phyloP scores from a whole-genome alignment of 1,140 invertebrate species.

The Zaprionus nigranus region DNA sequence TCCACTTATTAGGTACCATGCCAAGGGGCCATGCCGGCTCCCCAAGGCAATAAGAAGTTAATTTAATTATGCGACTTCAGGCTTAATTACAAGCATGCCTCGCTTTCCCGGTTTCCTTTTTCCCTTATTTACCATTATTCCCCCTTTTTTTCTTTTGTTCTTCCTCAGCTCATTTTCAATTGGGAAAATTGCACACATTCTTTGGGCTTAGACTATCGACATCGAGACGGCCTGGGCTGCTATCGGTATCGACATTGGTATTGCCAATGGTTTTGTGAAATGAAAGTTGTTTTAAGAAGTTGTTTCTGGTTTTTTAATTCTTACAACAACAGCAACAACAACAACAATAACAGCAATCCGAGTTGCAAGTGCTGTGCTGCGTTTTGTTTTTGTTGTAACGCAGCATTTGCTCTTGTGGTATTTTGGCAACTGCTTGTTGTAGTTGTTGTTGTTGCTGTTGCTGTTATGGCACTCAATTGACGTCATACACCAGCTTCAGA shows the following conservation, averaged over 20 bases:
- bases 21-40: conserved; percentile 43
- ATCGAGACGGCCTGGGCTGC: neutral
- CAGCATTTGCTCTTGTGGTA: conserved; percentile 50
- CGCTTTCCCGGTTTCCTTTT: neutral
- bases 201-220: conserved; percentile 45
- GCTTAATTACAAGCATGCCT: conserved; percentile 67
- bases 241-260: conserved; percentile 7
- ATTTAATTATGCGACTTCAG: conserved; percentile 81
- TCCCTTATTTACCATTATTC: conserved; percentile 16
- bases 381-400: conserved; percentile 56
- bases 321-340: conserved; percentile 51
- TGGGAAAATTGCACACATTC: conserved; percentile 69
- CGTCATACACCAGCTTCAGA: conserved; percentile 54
- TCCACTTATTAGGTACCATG: conserved; percentile 79
- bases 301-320: conserved; percentile 78
- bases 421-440: conserved; percentile 57
- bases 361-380: conserved; percentile 53
- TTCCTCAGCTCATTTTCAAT: conserved; percentile 41
- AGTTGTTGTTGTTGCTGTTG: conserved; percentile 8
- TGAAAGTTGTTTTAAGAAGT: conserved; percentile 81
- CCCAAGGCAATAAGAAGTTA: conserved; percentile 70
- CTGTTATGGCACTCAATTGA: conserved; percentile 40
- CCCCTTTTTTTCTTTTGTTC: neutral
- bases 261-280: conserved; percentile 56
- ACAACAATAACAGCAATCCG: conserved; percentile 41